Conservation (phyloP, 2,888 invertebrate species). For the Apodemia mormo region DNA sequence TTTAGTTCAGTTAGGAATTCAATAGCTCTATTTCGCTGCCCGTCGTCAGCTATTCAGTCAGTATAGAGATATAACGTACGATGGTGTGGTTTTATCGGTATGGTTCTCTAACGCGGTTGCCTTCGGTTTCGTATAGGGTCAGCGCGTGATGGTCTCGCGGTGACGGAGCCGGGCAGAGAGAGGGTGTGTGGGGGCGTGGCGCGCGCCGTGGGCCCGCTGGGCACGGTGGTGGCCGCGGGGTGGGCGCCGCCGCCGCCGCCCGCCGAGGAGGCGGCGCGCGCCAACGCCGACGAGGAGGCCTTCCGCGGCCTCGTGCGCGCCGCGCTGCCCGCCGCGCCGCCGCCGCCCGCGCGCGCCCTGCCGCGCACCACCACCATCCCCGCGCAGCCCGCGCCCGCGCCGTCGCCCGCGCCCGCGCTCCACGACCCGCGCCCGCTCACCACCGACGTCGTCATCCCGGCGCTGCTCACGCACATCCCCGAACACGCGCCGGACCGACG, state of each 20-base stretch:
- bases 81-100: constrained; percentile 20
- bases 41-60: constrained; percentile 1
- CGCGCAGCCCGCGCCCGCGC: constrained; percentile 45
- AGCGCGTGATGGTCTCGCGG: constrained; percentile 47
- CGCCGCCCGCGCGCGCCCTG: constrained; percentile 52
- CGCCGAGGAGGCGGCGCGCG: constrained; percentile 66
- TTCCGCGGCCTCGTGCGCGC: constrained; percentile 85
- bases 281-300: constrained; percentile 84
- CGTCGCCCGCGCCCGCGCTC: constrained; percentile 31
- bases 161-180: constrained; percentile 42
- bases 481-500: constrained; percentile 28
- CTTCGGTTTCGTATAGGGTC: constrained; percentile 92
- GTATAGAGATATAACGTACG: not conserved
- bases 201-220: constrained; percentile 88
- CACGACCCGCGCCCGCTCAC: constrained; percentile 43
- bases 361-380: constrained; percentile 67
- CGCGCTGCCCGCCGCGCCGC: constrained; percentile 59
- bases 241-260: constrained; percentile 60
- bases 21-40: not conserved
- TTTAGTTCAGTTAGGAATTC: not conserved
- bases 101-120: constrained; percentile 79
- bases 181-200: constrained; percentile 5
- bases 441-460: constrained; percentile 47
- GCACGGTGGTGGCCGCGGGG: constrained; percentile 84
- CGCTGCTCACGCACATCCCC: constrained; percentile 42